Evolutionary conservation across 64 coral and sea anemone genomes (phyloP), one percentile per base, ranked within the genome.

Genomic region (Trachythela sp.): DNA sequence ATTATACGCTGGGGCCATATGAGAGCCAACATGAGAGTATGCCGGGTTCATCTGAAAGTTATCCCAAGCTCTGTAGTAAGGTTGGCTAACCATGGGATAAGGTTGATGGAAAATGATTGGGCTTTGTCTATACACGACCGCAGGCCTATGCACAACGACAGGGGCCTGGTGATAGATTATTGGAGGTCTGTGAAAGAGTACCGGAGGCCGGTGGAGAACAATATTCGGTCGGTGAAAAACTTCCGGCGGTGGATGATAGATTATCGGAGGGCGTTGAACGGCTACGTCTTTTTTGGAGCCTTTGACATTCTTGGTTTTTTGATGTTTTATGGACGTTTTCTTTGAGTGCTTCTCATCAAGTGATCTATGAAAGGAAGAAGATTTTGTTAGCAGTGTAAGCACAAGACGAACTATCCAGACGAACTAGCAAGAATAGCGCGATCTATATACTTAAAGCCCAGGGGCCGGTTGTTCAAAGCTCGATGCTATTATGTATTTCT

Each of bases 41-140:
- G 88, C 37, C 17, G 96, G 96, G 76, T 89, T 85, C 30, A 91
- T 93, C 4, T 95, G 86, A 68, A 89, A 99, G 3, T 89, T 99
- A 83, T 99, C 96, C 42, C 89, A 91, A 17, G 96, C 94, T 43
- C 91, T 94, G 20, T 94, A 88, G n/a, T 95, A 92, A 68, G 96
- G 96, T 40, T 99, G 96, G 70, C 93, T 89, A 1, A 99, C 96
- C 36, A 99, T 59, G 6, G 96, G 96, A 13, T 90, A 86, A 13
- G 96, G 96, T 86, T 99, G 96, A 52, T 99, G 96, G 88, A 99
- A 99, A 27, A 99, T 91, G n/a, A 99, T 99, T 3, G 86, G 88
- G 40, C 93, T 93, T 67, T 99, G 96, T 52, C 94, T 93, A 59
- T 99, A 99, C 17, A 99, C 94, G 22, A 99, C 94, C 35, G 96